Evolutionary conservation across 2,888 invertebrate species (phyloP), one percentile per base, ranked within the genome.

Genomic region (Pachycephus smyrnensis): DNA sequence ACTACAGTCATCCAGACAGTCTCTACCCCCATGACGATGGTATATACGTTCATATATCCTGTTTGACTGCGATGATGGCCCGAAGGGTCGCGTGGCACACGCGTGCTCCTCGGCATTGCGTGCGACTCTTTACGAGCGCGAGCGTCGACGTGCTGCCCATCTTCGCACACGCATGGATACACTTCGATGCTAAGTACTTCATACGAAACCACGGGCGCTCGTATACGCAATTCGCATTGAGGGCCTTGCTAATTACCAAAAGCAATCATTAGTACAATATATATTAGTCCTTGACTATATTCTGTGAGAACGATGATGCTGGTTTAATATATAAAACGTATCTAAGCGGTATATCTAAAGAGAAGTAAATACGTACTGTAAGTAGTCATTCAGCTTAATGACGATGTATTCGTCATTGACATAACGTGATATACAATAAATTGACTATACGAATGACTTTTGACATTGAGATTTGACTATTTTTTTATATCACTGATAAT

Each of bases 51-150:
- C 55, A 23, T 55, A 23, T 55, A 71, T 71, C 71, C 71, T 33
- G 71, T 71, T 71, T 71, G 33, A 33, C 71, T 12, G 31, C 71
- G 71, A 71, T 71, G 32, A 31, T 32, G 33, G 71, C 31, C 71
- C 73, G 76, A 76, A 77, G 81, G 81, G 86, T 88, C 87, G 87
- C 87, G 87, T 88, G 88, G 87, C 87, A 76, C 81, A 87, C 86
- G 84, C 87, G 87, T 86, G 86, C 84, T 82, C 75, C 79, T 77
- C 81, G 75, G 73, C 81, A 82, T 87, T 85, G 87, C 88, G 88
- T 88, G 88, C 84, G 80, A 80, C 80, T 77, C 76, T 81, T 79
- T 85, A 83, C 81, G 83, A 83, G 77, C 78, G 80, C 75, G 55
- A 55, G 79, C 82, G 80, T 82, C 80, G 81, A 80, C 81, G 76